Base-by-base conservation (phyloP, 2,113 vertebrate species). In the Trachemys scripta region DNA sequence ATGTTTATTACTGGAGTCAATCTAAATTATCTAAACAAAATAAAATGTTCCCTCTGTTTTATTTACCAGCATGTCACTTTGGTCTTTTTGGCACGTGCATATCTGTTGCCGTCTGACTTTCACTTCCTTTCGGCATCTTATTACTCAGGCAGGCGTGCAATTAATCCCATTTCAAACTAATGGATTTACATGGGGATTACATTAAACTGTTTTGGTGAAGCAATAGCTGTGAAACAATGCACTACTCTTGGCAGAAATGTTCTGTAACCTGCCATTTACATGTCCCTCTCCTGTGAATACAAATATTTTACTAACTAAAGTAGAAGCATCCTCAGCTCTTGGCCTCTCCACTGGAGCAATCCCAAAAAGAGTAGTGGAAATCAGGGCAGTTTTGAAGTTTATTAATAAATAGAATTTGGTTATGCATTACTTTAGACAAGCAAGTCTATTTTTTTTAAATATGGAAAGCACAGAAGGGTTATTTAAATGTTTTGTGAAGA, bases 101-200 rank as follows among this genome's bases (percentile, higher is more conserved):
- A 10, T 2, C 29, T 94, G 5, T 49, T 54, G 4, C 13, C 27
- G n/a, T 29, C 20, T 11, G 3, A 38, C 27, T 80, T 56, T 53
- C 24, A 10, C 10, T 2, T 86, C 19, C 50, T 59, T 14, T 38
- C 91, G 25, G 4, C 50, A 16, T 51, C 69, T 90, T 78, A 3
- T 47, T 72, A 31, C 69, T 62, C 38, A 59, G 72, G 29, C 84
- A 92, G 31, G 79, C 89, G 53, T 82, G 62, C 75, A 92, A 94
- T 94, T 90, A 91, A 91, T 94, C 82, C 79, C 79, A 57, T 92
- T 85, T 47, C 83, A 93, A 88, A 86, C 79, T 53, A 92, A 89
- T 92, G 85, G 78, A 87, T 93, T 96, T 95, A 90, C 82, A 86
- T 35, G 4, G 4, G 54, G 90, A 86, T 89, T 69, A 87, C 87